A percentile compares a stretch with the other conserved stretches of the same genome.
Conservation (phyloP, 2,888 invertebrate species). For the Patella pellucida region DNA sequence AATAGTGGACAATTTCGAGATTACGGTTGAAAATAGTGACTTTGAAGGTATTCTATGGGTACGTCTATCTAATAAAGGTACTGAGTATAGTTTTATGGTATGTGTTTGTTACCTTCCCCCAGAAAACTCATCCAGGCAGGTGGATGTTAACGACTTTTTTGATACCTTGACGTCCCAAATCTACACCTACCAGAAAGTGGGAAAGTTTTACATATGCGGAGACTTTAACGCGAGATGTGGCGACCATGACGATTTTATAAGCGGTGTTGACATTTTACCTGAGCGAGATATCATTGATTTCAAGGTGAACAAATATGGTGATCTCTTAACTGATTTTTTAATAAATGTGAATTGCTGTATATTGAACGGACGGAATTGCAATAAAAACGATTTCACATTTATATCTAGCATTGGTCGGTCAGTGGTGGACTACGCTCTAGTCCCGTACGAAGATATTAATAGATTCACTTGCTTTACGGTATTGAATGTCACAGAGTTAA, state of each 20-base stretch:
- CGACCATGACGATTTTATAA: background rate
- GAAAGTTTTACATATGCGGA: background rate
- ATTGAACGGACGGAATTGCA: background rate
- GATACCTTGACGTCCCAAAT: background rate
- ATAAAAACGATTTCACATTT: background rate
- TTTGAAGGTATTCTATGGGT: background rate
- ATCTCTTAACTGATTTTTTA: background rate
- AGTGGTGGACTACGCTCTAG: background rate
- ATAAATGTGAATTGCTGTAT: constrained; percentile 4
- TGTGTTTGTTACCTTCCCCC: background rate
- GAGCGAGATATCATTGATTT: background rate
- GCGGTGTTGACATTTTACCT: background rate
- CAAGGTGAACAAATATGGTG: background rate
- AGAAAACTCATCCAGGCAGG: background rate
- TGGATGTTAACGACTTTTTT: background rate
- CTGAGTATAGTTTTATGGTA: background rate
- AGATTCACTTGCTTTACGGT: background rate
- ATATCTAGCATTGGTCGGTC: background rate
- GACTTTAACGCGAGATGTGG: constrained; percentile 1
- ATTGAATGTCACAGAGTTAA: background rate
- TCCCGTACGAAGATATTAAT: background rate
- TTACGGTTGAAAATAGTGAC: background rate
- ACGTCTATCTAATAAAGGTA: background rate
- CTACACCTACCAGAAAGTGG: background rate
- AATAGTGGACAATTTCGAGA: background rate